A percentile compares a stretch with the other conserved stretches of the same genome.
Conservation (phyloP, 2,113 vertebrate species). For the Psophia crepitans region DNA sequence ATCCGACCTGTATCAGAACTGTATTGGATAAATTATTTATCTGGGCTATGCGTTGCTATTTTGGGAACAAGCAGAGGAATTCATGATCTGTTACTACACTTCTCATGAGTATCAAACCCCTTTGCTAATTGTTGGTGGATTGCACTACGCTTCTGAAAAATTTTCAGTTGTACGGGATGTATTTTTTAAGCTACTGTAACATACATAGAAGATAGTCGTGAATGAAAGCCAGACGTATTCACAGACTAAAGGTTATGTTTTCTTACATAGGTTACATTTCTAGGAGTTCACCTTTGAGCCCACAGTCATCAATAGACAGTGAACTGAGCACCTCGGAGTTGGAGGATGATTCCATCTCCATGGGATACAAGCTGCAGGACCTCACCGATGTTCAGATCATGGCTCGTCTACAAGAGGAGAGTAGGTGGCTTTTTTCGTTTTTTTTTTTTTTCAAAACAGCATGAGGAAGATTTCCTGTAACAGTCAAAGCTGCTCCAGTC, state of each 20-base stretch:
- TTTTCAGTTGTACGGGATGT: not conserved
- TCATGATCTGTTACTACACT: not conserved
- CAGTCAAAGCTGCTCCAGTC: not conserved
- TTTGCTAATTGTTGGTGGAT: not conserved
- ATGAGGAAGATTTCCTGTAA: not conserved
- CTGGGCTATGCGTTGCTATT: not conserved
- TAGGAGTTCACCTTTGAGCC: constrained; percentile 85
- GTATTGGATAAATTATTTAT: not conserved
- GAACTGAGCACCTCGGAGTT: constrained; percentile 89
- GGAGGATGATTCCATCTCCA: constrained; percentile 91
- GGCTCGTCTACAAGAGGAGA: constrained; percentile 97
- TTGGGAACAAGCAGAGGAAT: not conserved
- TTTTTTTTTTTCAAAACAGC: not conserved
- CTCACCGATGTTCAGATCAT: constrained; percentile 98
- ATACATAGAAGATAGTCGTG: not conserved
- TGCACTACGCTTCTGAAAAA: not conserved
- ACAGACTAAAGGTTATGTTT: not conserved
- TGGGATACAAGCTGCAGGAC: constrained; percentile 96
- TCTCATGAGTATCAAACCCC: not conserved
- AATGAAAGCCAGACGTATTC: not conserved
- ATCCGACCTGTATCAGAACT: not conserved
- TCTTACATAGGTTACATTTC: constrained; percentile 75
- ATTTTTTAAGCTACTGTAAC: not conserved
- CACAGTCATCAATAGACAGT: constrained; percentile 94
- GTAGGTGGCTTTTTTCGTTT: constrained; percentile 74